phyloP scores from a whole-genome alignment of 2,888 invertebrate genomes.

The Brassicogethes aeneus region DNA sequence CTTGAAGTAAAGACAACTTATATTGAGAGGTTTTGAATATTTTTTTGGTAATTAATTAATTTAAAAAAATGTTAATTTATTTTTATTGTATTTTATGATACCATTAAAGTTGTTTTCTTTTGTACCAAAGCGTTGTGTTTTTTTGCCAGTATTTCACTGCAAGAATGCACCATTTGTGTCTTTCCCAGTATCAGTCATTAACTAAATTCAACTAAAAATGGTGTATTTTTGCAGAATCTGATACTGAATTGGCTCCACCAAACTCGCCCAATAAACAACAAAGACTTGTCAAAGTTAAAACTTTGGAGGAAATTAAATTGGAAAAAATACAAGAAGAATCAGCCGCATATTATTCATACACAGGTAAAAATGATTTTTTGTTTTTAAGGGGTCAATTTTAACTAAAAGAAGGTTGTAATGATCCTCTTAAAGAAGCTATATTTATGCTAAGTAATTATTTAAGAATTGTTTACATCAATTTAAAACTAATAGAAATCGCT shows the following conservation, averaged over 20 bases:
- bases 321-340: constrained; percentile 63
- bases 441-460: too few species aligned
- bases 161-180: constrained; percentile 18
- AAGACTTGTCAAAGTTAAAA: constrained; percentile 48
- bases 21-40: neutral
- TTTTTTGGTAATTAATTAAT: constrained; percentile 17
- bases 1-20: constrained; percentile 9
- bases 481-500: too few species aligned
- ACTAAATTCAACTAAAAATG: constrained; percentile 20
- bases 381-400: neutral
- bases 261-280: constrained; percentile 45
- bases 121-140: constrained; percentile 17
- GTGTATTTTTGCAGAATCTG: constrained; percentile 71
- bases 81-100: constrained; percentile 17
- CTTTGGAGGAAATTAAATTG: constrained; percentile 58
- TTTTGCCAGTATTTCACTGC: constrained; percentile 9
- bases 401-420: too few species aligned
- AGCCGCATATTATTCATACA: constrained; percentile 63
- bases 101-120: constrained; percentile 22
- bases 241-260: constrained; percentile 62
- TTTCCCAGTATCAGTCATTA: neutral
- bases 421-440: too few species aligned
- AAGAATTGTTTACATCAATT: too few species aligned
- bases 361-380: constrained; percentile 30
- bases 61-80: constrained; percentile 12